phyloP scores from a whole-genome alignment of 1,140 invertebrate species.

The Aphelenchoides besseyi region DNA sequence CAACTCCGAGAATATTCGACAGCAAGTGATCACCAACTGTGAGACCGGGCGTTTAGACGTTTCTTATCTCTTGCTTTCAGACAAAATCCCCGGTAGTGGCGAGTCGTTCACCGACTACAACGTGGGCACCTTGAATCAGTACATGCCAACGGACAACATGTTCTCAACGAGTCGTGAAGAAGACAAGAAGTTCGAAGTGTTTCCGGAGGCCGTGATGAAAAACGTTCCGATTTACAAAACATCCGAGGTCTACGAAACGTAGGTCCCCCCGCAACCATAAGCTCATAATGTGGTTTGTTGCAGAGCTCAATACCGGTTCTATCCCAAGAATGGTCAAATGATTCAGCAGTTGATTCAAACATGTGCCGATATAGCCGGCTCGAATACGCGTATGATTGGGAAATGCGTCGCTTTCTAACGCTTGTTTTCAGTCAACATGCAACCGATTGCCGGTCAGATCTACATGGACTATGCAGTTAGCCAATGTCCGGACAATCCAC shows the following conservation, averaged over 20 bases:
- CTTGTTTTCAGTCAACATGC: constrained; percentile 49
- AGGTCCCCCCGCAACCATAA: background rate
- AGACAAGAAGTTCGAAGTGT: constrained; percentile 57
- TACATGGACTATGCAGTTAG: constrained; percentile 34
- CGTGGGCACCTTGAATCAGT: constrained; percentile 46
- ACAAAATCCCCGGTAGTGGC: constrained; percentile 52
- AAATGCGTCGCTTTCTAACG: too few species aligned
- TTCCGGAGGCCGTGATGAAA: constrained; percentile 53
- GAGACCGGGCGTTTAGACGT: constrained; percentile 11
- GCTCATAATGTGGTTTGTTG: background rate
- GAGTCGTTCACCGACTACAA: constrained; percentile 42
- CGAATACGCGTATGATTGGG: constrained; percentile 38
- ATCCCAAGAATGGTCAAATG: constrained; percentile 35
- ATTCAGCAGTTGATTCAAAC: constrained; percentile 42
- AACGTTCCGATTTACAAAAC: constrained; percentile 47
- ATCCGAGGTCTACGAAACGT: constrained; percentile 27
- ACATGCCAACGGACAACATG: constrained; percentile 60
- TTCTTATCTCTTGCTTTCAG: constrained; percentile 34
- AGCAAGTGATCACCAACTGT: constrained; percentile 59
- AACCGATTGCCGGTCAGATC: constrained; percentile 49
- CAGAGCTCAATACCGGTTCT: constrained; percentile 39
- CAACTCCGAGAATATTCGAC: constrained; percentile 55
- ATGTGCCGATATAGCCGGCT: constrained; percentile 41
- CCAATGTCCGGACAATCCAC: constrained; percentile 60
- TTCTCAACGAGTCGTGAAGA: constrained; percentile 50